Evolutionary conservation across 2,797 vertebrate genomes (phyloP), one percentile per base, ranked within the genome.

Genomic region (Zalophus californianus): DNA sequence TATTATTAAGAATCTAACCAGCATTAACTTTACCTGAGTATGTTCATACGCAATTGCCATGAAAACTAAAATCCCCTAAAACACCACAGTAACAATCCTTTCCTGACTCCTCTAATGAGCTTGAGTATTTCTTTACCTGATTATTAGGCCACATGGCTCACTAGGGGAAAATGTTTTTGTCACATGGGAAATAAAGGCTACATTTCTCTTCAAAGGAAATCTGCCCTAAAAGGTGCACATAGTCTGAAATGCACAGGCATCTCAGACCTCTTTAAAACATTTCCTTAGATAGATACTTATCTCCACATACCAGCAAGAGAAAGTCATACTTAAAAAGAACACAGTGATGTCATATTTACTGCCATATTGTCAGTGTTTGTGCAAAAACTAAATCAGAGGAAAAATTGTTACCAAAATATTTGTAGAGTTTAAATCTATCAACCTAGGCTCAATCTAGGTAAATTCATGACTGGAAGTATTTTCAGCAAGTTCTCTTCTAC

Each of bases 141-240:
- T 66, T 60, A 70, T 15, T 25, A 60, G 1, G 38, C 23, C 32
- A 18, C 7, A 48, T 48, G 62, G 23, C 32, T 79, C 52, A 72
- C 38, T 4, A n/a, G 60, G 6, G 13, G 18, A 54, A 96, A 58
- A 32, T 32, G 32, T 7, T 25, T 78, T 1, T 79, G 41, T 25
- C 62, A 83, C 32, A 66, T 20, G 41, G 54, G 92, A 97, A 93
- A 79, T 5, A 86, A 86, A 92, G 80, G 11, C 10, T 44, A 54
- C 3, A 60, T 11, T 72, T 72, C 23, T 29, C 29, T 73, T 90
- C 56, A 90, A 13, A 54, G 14, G 35, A 73, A 80, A 9, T 58
- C 3, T 68, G 35, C 41, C 83, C 12, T 68, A 44, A 58, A 77
- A 85, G 52, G 15, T 70, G 12, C 25, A 77, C 2, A 11, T 1